These are phyloP conservation scores for Sycophila sp. DNA, from an alignment of 1,140 invertebrate genomes.

Conservation along the genomic window DNA sequence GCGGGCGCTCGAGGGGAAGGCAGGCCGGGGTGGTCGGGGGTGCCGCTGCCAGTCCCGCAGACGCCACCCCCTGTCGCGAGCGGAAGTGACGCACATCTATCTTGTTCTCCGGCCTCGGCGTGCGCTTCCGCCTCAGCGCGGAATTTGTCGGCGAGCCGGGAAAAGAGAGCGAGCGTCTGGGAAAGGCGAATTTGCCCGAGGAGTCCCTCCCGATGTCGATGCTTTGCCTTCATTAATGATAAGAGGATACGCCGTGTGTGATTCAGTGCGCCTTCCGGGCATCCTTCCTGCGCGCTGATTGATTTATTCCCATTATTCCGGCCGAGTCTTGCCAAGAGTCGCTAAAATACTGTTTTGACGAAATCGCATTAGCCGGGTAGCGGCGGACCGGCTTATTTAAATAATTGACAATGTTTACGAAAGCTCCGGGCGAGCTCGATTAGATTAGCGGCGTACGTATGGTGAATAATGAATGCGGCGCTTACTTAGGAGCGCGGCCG, in stretches of 20 bases:
- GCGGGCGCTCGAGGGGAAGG: slow-evolving; percentile 35
- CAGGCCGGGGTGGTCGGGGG: slow-evolving; percentile 39
- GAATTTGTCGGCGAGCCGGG: background rate
- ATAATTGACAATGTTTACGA: slow-evolving; percentile 67
- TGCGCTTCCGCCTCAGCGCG: slow-evolving; percentile 55
- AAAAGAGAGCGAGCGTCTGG: background rate
- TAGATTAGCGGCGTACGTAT: slow-evolving; percentile 61
- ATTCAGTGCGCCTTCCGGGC: no score
- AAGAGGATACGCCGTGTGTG: no score
- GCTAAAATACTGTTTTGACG: no score
- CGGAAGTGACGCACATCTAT: slow-evolving; percentile 65
- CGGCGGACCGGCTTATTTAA: slow-evolving; percentile 56
- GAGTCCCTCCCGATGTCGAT: no score
- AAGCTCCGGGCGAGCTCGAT: slow-evolving; percentile 47
- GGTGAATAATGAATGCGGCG: slow-evolving; percentile 62
- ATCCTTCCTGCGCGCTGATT: no score
- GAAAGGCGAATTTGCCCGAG: background rate
- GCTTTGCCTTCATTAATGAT: no score
- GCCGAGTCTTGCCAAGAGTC: no score
- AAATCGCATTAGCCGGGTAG: no score
- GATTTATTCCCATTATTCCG: no score
- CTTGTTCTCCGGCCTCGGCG: slow-evolving; percentile 56
- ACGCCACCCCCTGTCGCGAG: slow-evolving; percentile 63
- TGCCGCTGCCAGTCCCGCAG: slow-evolving; percentile 56
- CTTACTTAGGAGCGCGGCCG: slow-evolving; percentile 45